Evolutionary conservation across 2,113 vertebrate genomes (phyloP), one percentile per base, ranked within the genome.

Genomic region (Stigmatopora argus): DNA sequence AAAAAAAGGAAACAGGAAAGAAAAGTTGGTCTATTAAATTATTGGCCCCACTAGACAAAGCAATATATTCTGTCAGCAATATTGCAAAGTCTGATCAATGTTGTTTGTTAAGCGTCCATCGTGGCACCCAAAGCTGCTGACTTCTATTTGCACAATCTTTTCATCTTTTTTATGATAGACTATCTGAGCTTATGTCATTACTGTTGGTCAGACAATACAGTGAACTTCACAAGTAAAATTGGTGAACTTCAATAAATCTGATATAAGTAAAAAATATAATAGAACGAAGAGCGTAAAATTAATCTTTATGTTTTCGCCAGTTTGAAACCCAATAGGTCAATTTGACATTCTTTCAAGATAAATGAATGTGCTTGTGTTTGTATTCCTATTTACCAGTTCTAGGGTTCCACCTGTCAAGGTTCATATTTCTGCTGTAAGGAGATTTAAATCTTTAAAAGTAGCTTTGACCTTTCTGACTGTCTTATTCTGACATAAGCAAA

Each of bases 401-500:
- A 69, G 75, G 81, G 83, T 84, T 85, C 68, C 44, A 69, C 78
- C 86, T 89, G 89, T 90, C 90, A 87, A 83, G 78, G 85, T 86
- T 82, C 77, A 89, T 90, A 76, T 86, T 82, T 87, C 81, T 86
- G 77, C 75, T 70, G 62, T 63, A 62, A 57, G 67, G 10, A 82
- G 85, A 88, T 90, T 88, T 85, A 86, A 85, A 88, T 89, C 81
- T 88, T 90, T 89, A 84, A 84, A 79, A 41, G 70, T 70, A 81
- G 85, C 81, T 77, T 44, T 88, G 88, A 91, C 90, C 89, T 92
- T 90, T 90, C 73, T 86, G 80, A 79, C 83, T 79, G 78, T 87
- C 84, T 89, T 65, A 69, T 66, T 82, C 81, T 77, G 85, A 88
- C 82, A 84, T 79, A 85, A 88, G 89, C 79, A 76, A 65, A 62